Conservation (phyloP, 2,797 vertebrate species). For the Platyrinchus mystaceus region DNA sequence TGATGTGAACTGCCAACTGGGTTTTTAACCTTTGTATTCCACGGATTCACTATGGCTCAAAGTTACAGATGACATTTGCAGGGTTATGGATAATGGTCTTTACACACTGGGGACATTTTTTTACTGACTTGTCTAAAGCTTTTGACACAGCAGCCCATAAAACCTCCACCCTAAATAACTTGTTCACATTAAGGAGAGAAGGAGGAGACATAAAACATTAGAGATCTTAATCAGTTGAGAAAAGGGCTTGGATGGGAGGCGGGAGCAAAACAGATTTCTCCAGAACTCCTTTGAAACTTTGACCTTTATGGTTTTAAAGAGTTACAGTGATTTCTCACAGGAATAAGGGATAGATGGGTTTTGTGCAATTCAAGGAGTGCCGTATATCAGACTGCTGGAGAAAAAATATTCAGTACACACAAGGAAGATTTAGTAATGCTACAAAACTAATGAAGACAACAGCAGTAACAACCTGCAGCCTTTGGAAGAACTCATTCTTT, state of each 20-base stretch:
- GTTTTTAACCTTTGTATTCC: conserved; percentile 39
- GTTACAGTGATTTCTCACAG: neutral
- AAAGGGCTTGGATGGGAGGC: neutral
- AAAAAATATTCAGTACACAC: neutral
- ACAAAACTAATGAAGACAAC: neutral
- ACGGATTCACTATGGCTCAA: conserved; percentile 29
- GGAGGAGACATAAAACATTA: conserved; percentile 40
- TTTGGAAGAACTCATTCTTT: neutral
- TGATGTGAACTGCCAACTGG: conserved; percentile 6
- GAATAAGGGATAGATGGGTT: neutral
- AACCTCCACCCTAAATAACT: conserved; percentile 54
- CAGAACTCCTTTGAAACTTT: conserved; percentile 1
- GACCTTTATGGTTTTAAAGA: conserved; percentile 36
- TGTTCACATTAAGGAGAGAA: conserved; percentile 1
- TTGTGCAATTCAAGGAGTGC: neutral
- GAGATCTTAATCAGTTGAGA: conserved; percentile 49
- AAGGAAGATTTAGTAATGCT: neutral
- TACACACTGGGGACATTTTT: conserved; percentile 50
- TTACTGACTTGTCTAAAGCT: conserved; percentile 67
- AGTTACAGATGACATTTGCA: conserved; percentile 67
- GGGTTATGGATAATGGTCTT: conserved; percentile 57
- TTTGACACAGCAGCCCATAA: conserved; percentile 65
- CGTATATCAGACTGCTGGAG: neutral
- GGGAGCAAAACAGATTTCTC: conserved; percentile 1
- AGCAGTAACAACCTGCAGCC: neutral